Base-by-base conservation (phyloP, 2,797 vertebrate species). In the Apodemus agrarius region DNA sequence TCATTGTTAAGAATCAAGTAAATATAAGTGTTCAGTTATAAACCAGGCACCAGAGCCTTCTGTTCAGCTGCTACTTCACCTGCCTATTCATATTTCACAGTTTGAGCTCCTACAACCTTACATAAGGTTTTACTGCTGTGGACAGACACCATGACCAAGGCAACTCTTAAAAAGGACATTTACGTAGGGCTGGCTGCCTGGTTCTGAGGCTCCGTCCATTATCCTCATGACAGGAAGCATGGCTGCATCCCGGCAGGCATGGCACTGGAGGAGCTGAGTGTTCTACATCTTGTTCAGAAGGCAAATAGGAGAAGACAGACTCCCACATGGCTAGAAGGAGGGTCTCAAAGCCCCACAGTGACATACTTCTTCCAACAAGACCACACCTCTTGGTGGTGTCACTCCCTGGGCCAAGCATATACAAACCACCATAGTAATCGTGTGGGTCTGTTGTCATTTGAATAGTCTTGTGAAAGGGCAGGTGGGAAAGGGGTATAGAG, bases 1-100 rank as follows among this genome's bases (percentile, higher is more conserved):
- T 91, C 40, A 90, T 0, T 59, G 29, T 90, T 85, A 88, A 43
- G n/a, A 94, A 95, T 90, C 31, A 93, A 78, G 24, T 59, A 78
- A 65, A 82, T 85, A 4, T 43, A 89, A 91, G 22, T 85, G 52
- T 82, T 49, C n/a, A 94, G 57, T 14, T 87, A 2, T 57, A 92
- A 86, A 52, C 8, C 74, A 90, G 85, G 89, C 40, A 34, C 65
- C 63, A 59, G 16, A 24, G 54, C 16, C 11, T 34, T 12, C 1
- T 52, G 63, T 63, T 34, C 24, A 52, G 7, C 6, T 85, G 22
- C 16, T 85, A 29, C 40, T 93, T 90, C 24, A 54, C 26, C 54
- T 95, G 37, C 22, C 10, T 81, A 21, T 80, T 76, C 40, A 26
- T 94, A 24, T 37, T 86, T 93, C n/a, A 59, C 46, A 65, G 8